phyloP scores from a whole-genome alignment of 2,113 vertebrate genomes.

The Saguinus midas region DNA sequence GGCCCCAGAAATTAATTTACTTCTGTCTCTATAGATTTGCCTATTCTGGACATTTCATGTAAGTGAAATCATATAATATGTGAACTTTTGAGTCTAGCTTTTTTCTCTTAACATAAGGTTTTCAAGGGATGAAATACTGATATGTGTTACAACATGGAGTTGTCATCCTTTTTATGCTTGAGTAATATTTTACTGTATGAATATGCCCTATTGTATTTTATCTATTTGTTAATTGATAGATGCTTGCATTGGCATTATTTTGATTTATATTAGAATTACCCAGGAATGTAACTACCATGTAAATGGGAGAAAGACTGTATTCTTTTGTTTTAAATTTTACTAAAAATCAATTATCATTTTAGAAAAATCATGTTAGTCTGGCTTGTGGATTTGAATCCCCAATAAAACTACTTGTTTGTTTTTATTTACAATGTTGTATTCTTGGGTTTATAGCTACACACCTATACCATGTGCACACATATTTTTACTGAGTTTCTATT shows the following conservation, averaged over 20 bases:
- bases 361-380: neutral
- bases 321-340: neutral
- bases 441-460: neutral
- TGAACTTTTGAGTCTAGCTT: neutral
- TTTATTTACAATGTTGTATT: neutral
- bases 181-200: neutral
- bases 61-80: neutral
- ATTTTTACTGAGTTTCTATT: neutral
- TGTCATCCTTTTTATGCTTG: neutral
- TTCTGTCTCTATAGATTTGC: neutral
- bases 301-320: neutral
- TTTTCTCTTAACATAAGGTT: neutral
- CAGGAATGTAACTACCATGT: neutral
- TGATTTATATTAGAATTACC: neutral
- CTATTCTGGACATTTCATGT: neutral
- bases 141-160: too few species aligned
- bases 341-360: neutral
- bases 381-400: neutral
- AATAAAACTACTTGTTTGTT: neutral
- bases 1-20: neutral
- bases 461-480: neutral
- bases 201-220: neutral
- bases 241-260: neutral
- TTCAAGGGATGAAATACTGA: neutral
- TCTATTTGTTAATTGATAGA: neutral